Evolutionary conservation across 2,797 vertebrate genomes (phyloP).

Genomic region (Hydrolagus colliei): DNA sequence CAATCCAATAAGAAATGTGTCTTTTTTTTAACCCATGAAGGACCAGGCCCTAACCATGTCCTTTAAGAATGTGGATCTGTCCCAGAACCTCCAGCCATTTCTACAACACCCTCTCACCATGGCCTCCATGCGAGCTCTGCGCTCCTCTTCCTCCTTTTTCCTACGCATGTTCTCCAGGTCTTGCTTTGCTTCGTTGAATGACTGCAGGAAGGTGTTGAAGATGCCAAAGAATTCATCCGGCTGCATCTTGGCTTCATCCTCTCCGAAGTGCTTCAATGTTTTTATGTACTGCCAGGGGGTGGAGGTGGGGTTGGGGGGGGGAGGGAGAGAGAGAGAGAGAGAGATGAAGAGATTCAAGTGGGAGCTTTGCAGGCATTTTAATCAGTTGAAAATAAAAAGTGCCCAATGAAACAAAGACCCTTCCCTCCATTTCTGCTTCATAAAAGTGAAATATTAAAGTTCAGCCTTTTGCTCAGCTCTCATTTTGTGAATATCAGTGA

Average conservation of each 20-base stretch:
- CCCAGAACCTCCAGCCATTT: background rate
- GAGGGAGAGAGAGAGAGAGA: slow-evolving; percentile 35
- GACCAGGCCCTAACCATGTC: background rate
- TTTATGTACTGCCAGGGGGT: slow-evolving; percentile 71
- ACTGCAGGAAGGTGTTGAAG: slow-evolving; percentile 90
- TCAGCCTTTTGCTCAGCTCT: background rate
- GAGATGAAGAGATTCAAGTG: slow-evolving; percentile 37
- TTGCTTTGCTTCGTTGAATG: slow-evolving; percentile 82
- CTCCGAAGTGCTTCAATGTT: slow-evolving; percentile 88
- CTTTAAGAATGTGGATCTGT: background rate
- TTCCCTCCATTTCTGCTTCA: background rate
- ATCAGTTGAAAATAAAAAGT: background rate
- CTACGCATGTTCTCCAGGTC: slow-evolving; percentile 91
- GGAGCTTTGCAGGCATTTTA: slow-evolving; percentile 27
- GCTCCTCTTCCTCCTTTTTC: slow-evolving; percentile 91
- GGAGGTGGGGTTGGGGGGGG: too few species aligned
- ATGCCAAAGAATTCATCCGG: slow-evolving; percentile 98
- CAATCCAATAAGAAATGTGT: too few species aligned
- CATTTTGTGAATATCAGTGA: too few species aligned
- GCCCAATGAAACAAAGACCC: background rate
- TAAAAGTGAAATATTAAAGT: background rate
- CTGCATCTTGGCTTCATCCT: slow-evolving; percentile 80
- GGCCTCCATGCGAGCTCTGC: slow-evolving; percentile 84
- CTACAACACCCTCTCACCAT: slow-evolving; percentile 65
- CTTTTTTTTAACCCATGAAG: background rate